A percentile compares a stretch with the other conserved stretches of the same genome.
Conservation (phyloP, 2,113 vertebrate genomes). For the Amia ocellicauda region DNA sequence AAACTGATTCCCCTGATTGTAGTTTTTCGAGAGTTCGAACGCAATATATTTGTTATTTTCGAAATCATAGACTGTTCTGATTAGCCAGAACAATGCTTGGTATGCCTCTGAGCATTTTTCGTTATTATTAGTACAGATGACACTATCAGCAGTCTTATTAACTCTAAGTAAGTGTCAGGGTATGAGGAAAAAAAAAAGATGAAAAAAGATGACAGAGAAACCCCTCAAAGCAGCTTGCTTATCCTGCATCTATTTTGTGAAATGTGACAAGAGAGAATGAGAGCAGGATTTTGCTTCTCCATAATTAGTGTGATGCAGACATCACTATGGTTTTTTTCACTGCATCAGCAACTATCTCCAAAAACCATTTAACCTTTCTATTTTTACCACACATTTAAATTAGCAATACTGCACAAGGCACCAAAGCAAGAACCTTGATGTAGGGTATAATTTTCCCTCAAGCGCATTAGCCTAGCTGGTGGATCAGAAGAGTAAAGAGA, state of each 20-base stretch:
- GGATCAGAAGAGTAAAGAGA: constrained; percentile 53
- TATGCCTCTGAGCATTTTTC: background rate
- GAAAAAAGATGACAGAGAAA: background rate
- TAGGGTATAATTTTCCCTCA: constrained; percentile 59
- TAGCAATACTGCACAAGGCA: constrained; percentile 51
- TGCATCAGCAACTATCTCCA: constrained; percentile 29
- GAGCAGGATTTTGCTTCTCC: constrained; percentile 11
- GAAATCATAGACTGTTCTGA: background rate
- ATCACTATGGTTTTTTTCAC: constrained; percentile 29
- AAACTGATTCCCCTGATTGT: too few species aligned
- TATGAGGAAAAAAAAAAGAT: background rate
- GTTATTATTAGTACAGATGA: background rate
- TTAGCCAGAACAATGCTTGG: background rate
- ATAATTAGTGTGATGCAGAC: constrained; percentile 20
- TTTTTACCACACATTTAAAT: constrained; percentile 57
- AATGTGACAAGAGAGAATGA: background rate
- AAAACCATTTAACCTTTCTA: constrained; percentile 54
- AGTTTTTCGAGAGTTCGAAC: too few species aligned
- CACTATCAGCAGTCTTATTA: background rate
- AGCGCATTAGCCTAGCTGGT: constrained; percentile 52
- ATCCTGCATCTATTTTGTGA: background rate
- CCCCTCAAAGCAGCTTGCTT: background rate
- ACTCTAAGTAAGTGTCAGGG: background rate
- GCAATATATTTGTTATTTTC: background rate
- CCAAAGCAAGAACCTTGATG: constrained; percentile 51